Evolutionary conservation across 2,113 vertebrate species (phyloP), one percentile per base, ranked within the genome.

Genomic region (Hydrochoerus hydrochaeris): DNA sequence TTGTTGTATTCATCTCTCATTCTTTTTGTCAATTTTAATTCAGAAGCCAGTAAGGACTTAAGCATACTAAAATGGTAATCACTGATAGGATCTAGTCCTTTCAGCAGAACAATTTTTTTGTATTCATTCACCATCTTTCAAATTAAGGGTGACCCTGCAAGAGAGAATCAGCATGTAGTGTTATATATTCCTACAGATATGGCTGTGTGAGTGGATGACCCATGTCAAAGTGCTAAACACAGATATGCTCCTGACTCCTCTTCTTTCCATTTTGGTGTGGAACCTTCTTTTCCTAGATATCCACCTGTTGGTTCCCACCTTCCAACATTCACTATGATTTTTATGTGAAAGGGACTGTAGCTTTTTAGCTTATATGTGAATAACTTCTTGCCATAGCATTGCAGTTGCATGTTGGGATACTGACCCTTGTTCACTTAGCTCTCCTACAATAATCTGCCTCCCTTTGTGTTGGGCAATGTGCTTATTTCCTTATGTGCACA

Each of bases 111-210:
- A 0, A 95, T 60, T 62, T 20, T 87, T 49, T 91, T 95, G n/a
- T 88, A 95, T 41, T 95, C 44, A 88, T 38, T 88, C 12, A 32
- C 30, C 78, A 91, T 95, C 26, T 91, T 38, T 90, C 22, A 87
- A 91, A 22, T 58, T 73, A 58, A 49, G 7, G 32, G 35, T 60
- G 32, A 60, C 0, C 41, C 94, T 95, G 26, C n/a, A 95, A 83
- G 58, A 87, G 35, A 96, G 58, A 95, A 38, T 65, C 17, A 3
- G 52, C 3, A 49, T 19, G 38, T 7, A 63, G 5, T 24, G 7
- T 91, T 52, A 73, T 16, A 80, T 1, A n/a, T 24, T 0, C 60
- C 54, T 16, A 41, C 3, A 85, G 73, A 78, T 8, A 14, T 32
- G 10, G 2, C 1, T 41, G 12, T 24, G 20, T 57, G 52, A 88